A percentile compares a stretch with the other conserved stretches of the same genome.
Conservation (phyloP, 2,888 invertebrate species). For the Hirtodrosophila trivittata region DNA sequence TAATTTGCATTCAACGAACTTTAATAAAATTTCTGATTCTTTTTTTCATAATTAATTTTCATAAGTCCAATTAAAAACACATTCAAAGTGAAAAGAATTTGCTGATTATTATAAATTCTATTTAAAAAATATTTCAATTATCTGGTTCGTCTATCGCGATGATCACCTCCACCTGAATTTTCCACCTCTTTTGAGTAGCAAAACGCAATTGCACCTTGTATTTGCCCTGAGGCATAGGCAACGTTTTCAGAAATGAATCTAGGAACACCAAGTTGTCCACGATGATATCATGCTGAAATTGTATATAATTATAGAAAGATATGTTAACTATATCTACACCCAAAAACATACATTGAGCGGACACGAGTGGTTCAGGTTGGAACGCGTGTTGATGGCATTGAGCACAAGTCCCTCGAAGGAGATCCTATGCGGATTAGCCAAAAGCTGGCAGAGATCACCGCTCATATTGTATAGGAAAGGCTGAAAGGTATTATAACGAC, state of each 20-base stretch:
- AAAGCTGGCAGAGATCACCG: conserved; percentile 24
- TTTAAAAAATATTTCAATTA: no score
- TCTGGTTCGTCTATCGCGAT: conserved; percentile 22
- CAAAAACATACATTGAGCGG: conserved; percentile 27
- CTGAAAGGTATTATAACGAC: conserved; percentile 32
- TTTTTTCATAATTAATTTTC: no score
- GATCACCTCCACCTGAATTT: conserved; percentile 13
- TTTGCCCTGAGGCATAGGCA: conserved; percentile 44
- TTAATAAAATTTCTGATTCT: no score
- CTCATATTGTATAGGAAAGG: conserved; percentile 38
- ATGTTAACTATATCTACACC: neutral
- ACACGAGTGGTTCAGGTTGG: conserved; percentile 42
- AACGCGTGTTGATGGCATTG: conserved; percentile 1
- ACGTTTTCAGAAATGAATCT: conserved; percentile 20
- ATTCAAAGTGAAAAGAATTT: no score
- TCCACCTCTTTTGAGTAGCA: conserved; percentile 6
- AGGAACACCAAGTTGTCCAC: conserved; percentile 41
- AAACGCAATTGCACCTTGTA: conserved; percentile 39
- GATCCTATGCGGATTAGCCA: conserved; percentile 8
- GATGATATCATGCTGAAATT: conserved; percentile 32
- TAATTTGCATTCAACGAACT: no score
- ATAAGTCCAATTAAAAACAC: no score
- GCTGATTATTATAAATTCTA: no score
- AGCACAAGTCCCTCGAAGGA: conserved; percentile 27
- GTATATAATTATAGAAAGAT: neutral